Percentiles rank a stretch among this genome's conserved stretches.
Conservation (phyloP, 2,113 vertebrate species). For the Psittacara wagleri region DNA sequence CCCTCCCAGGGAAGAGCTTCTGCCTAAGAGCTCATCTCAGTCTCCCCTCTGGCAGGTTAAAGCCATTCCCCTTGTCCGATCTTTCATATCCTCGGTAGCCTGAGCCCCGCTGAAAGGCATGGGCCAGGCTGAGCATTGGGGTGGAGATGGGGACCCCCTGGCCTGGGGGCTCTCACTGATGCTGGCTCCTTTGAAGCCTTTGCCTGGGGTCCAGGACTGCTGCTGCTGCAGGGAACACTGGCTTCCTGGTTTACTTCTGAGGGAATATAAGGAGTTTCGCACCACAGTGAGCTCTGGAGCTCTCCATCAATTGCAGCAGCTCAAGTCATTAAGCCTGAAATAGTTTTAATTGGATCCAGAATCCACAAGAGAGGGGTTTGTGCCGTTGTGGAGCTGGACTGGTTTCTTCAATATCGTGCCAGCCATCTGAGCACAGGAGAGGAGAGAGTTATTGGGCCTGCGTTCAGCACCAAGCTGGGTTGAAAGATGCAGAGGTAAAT, state of each 20-base stretch:
- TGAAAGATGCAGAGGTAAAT: rapidly evolving
- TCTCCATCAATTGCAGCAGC: not conserved
- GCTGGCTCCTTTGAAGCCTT: rapidly evolving
- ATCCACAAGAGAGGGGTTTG: not conserved
- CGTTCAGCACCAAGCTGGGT: not conserved
- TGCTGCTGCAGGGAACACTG: not conserved
- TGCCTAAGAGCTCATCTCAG: not conserved
- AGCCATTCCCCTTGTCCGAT: not conserved
- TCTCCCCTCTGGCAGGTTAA: not conserved
- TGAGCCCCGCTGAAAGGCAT: not conserved
- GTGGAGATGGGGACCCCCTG: not conserved
- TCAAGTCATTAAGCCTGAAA: slow-evolving; percentile 15
- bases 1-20: not conserved
- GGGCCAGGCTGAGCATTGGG: not conserved
- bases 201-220: rapidly evolving
- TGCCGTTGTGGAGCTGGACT: not conserved
- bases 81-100: not conserved
- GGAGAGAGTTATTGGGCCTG: not conserved
- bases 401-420: not conserved
- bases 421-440: rapidly evolving
- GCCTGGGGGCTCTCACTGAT: rapidly evolving
- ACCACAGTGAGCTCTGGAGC: not conserved
- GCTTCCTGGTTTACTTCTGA: not conserved
- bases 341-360: slow-evolving; percentile 33
- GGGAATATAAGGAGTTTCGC: not conserved